These are phyloP conservation scores for Pelusios castaneus DNA, from an alignment of 2,113 vertebrate species.

Conservation along the genomic window DNA sequence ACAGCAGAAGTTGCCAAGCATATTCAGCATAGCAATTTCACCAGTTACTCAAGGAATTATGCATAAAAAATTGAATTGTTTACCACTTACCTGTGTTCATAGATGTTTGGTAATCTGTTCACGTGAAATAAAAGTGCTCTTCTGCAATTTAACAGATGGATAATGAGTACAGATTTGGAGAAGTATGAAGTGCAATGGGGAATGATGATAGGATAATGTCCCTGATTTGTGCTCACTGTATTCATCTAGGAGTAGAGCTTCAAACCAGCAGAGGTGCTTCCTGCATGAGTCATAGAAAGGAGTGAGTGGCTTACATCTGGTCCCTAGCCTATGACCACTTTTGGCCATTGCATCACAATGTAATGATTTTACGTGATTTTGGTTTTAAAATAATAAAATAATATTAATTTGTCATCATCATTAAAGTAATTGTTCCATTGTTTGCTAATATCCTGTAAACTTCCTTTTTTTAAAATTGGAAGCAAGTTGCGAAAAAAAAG, in stretches of 20 bases:
- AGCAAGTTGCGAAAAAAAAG: neutral
- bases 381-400: neutral
- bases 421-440: neutral
- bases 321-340: fast-evolving
- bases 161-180: neutral
- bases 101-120: neutral
- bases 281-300: neutral
- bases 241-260: neutral
- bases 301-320: neutral
- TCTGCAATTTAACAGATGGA: neutral
- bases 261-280: neutral
- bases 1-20: neutral
- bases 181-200: neutral
- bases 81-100: neutral
- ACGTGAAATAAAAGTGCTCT: neutral
- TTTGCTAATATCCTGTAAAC: neutral
- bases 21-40: neutral
- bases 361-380: neutral
- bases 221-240: neutral
- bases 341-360: neutral
- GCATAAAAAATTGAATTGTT: neutral
- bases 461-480: neutral
- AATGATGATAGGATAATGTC: neutral
- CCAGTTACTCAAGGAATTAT: fast-evolving
- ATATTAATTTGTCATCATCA: neutral